Percentiles rank a stretch among this genome's conserved stretches.
These are phyloP conservation scores for Vulpes ferrilata DNA, from an alignment of 2,113 vertebrate species.

Conservation along the genomic window DNA sequence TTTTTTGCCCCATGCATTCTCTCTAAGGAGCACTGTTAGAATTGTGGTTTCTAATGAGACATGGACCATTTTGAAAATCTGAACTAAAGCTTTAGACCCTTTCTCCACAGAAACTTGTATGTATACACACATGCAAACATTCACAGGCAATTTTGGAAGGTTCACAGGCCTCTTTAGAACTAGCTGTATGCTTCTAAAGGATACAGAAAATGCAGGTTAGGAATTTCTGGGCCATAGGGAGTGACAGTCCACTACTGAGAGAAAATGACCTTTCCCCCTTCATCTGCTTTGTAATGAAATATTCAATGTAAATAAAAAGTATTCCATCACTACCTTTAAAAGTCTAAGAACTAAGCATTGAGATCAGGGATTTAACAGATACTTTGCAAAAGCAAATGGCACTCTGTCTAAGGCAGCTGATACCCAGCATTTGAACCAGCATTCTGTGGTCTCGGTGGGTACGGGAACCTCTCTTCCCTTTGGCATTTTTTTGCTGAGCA, in stretches of 20 bases:
- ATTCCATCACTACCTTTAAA: neutral
- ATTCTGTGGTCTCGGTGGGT: neutral
- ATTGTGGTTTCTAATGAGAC: constrained; percentile 30
- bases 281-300: constrained; percentile 55
- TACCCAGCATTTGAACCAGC: neutral
- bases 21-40: neutral
- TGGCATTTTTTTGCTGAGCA: constrained; percentile 69
- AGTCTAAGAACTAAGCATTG: neutral
- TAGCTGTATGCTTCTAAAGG: neutral
- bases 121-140: neutral
- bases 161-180: neutral
- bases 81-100: neutral
- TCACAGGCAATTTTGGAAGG: neutral
- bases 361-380: neutral
- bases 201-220: neutral
- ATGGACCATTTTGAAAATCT: neutral
- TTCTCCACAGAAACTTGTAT: neutral
- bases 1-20: constrained; percentile 8
- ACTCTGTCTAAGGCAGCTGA: neutral
- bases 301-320: constrained; percentile 10
- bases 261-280: neutral
- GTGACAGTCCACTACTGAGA: neutral
- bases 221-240: neutral
- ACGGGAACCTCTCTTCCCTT: constrained; percentile 30
- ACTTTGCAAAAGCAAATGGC: constrained; percentile 44